Base-by-base conservation (phyloP, 2,797 vertebrate genomes). In the Phyllotis vaccarum region DNA sequence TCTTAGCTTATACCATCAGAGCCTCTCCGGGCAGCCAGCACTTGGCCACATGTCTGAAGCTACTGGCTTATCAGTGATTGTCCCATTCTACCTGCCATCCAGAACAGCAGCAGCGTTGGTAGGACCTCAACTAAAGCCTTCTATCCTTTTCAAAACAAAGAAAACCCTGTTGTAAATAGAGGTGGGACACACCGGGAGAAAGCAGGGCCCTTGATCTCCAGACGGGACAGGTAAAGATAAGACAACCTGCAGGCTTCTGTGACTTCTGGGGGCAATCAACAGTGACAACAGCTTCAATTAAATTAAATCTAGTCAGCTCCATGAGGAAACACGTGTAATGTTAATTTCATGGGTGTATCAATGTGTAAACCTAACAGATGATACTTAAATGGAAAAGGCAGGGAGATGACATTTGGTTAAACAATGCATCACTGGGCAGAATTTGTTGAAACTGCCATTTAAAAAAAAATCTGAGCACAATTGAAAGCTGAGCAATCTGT, bases 311-410 rank as follows among this genome's bases (percentile, higher is more conserved):
- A 94, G 96, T 83, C 74, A 1, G 91, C 79, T 97, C 96, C 83
- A 5, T 60, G 93, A 97, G 89, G 92, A 95, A 96, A 98, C 97
- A 97, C 21, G 10, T 95, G 95, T 97, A 94, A 93, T 97, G 96
- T 87, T 96, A 97, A 97, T 97, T 97, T 97, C 94, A 96, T 97
- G 96, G 96, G 93, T 96, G 95, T 97, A 96, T 88, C 92, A 97
- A 93, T 89, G 97, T 97, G 96, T 97, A 97, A 98, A 97, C 80
- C 60, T 86, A 97, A 97, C 97, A 98, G 96, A 98, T 95, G 97
- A 97, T 72, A 86, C 93, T 83, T 87, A 96, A 97, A 97, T 96
- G 97, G 96, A 96, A 94, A 95, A 95, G 91, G 90, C 95, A 96
- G 95, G 81, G 94, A 82, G 92, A 95, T 97, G 96, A 95, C 97